phyloP scores from a whole-genome alignment of 2,113 vertebrate species.

The Pimephales promelas region DNA sequence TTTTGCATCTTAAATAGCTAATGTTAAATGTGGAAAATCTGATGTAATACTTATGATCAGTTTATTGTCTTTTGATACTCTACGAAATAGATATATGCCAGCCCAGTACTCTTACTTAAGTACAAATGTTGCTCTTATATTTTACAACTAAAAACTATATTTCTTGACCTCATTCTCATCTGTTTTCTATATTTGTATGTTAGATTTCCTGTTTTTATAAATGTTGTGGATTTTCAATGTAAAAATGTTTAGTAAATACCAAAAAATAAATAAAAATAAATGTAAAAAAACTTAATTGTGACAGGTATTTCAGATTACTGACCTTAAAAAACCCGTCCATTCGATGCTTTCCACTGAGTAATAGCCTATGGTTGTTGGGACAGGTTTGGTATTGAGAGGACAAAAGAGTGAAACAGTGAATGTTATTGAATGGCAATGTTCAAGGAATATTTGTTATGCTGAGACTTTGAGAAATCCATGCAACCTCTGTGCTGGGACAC shows the following conservation, averaged over 20 bases:
- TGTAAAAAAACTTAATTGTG: too few species aligned
- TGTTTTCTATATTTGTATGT: not conserved
- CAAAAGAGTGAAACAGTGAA: not conserved
- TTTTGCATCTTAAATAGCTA: not conserved
- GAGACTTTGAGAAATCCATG: not conserved
- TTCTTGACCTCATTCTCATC: not conserved
- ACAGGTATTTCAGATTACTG: too few species aligned
- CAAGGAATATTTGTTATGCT: not conserved
- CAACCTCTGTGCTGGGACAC: not conserved
- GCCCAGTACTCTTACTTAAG: not conserved
- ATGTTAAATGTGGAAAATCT: not conserved
- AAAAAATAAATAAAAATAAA: not conserved
- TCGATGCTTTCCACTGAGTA: not conserved
- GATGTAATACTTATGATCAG: not conserved
- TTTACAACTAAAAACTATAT: not conserved
- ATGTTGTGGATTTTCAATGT: not conserved
- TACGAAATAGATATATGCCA: not conserved
- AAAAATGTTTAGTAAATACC: not conserved
- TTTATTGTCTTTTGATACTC: not conserved
- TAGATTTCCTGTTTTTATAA: not conserved
- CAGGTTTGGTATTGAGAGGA: not conserved
- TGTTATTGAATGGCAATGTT: not conserved
- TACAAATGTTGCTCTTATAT: not conserved
- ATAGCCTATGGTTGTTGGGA: not conserved
- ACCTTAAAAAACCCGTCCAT: too few species aligned